Evolutionary conservation across 2,797 vertebrate genomes (phyloP).

Genomic region (Amniataba percoides): DNA sequence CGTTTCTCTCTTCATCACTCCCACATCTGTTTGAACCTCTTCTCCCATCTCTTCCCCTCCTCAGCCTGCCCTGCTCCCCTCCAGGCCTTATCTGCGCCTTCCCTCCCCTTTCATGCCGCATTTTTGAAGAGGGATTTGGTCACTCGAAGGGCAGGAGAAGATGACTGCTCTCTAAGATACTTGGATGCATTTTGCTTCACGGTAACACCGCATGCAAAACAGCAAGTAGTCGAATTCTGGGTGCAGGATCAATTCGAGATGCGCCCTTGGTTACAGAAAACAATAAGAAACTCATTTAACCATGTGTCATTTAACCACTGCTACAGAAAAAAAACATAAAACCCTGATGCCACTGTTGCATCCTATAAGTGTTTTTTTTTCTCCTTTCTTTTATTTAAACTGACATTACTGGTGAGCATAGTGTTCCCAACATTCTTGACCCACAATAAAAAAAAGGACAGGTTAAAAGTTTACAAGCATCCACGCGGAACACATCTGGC

Average conservation of each 20-base stretch:
- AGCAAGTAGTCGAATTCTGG: background rate
- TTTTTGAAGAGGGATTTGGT: constrained; percentile 33
- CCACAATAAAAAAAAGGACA: constrained; percentile 68
- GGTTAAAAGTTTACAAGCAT: constrained; percentile 80
- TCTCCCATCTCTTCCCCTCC: constrained; percentile 42
- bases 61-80: constrained; percentile 46
- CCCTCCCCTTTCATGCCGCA: constrained; percentile 50
- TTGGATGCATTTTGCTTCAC: constrained; percentile 13
- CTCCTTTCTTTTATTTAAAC: constrained; percentile 36
- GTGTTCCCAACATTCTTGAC: constrained; percentile 73
- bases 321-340: background rate
- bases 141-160: constrained; percentile 28
- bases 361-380: constrained; percentile 44
- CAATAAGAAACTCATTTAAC: background rate
- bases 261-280: background rate
- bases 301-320: background rate
- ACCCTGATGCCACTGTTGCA: background rate
- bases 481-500: constrained; percentile 62
- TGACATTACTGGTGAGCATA: constrained; percentile 49
- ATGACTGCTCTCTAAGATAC: background rate
- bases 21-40: constrained; percentile 66
- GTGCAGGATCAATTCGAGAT: background rate
- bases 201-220: background rate
- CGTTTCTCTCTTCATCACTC: constrained; percentile 56
- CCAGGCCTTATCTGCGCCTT: constrained; percentile 63